These are phyloP conservation scores for Sminthurinus aureus DNA, from an alignment of 2,888 invertebrate genomes.

Conservation along the genomic window DNA sequence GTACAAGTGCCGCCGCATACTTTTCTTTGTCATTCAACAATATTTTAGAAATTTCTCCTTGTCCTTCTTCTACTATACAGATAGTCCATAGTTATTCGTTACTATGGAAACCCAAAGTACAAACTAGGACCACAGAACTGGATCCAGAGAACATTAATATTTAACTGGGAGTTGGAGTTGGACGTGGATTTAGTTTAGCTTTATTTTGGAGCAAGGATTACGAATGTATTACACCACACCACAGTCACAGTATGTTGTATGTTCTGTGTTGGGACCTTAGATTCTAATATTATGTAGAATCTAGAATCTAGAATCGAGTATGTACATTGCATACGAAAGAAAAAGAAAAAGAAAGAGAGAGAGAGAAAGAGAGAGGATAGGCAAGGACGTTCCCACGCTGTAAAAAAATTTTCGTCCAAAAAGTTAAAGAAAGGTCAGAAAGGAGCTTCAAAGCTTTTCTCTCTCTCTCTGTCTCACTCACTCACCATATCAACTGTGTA, in stretches of 20 bases:
- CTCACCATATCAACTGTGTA: too few species aligned
- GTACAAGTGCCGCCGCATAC: not conserved
- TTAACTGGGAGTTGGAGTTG: too few species aligned
- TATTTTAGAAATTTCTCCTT: not conserved
- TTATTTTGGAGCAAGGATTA: too few species aligned
- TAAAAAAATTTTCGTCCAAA: conserved; percentile 8
- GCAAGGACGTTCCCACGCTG: conserved; percentile 31
- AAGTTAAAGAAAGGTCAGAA: not conserved
- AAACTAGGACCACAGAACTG: too few species aligned
- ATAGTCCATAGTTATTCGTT: not conserved
- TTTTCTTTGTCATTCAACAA: conserved; percentile 15
- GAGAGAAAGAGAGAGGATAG: not conserved
- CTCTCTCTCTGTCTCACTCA: not conserved
- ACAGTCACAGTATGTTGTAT: not conserved
- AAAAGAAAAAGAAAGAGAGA: not conserved
- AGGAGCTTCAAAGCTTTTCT: not conserved
- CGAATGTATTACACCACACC: too few species aligned
- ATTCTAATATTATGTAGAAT: not conserved
- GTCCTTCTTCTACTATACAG: not conserved
- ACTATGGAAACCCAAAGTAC: not conserved
- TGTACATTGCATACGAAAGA: not conserved
- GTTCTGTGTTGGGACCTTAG: not conserved
- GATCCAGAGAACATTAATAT: too few species aligned
- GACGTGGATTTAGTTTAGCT: too few species aligned
- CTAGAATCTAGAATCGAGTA: not conserved